Conservation (phyloP, 2,888 invertebrate species). For the Apotomis capreana region DNA sequence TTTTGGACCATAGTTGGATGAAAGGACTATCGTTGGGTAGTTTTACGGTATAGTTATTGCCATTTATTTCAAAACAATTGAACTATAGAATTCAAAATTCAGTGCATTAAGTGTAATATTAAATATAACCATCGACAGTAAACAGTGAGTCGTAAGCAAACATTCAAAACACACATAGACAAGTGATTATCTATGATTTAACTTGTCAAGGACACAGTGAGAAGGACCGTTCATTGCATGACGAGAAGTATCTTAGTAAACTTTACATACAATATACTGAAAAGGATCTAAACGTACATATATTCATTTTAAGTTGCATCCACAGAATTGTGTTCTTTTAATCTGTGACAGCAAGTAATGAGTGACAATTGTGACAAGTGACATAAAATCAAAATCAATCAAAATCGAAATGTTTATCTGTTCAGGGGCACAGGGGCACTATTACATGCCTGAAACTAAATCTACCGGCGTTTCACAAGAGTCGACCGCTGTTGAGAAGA, state of each 20-base stretch:
- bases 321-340: not conserved
- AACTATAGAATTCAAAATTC: not conserved
- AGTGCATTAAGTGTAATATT: constrained; percentile 15
- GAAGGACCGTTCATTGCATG: constrained; percentile 1
- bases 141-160: constrained; percentile 30
- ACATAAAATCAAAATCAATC: not conserved
- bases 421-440: too few species aligned
- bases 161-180: constrained; percentile 14
- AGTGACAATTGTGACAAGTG: not conserved
- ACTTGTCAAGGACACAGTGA: constrained; percentile 34
- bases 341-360: not conserved
- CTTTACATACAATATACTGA: not conserved
- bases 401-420: too few species aligned
- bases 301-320: too few species aligned
- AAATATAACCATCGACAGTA: constrained; percentile 21
- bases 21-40: too few species aligned
- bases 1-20: too few species aligned
- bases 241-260: constrained; percentile 15
- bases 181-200: not conserved
- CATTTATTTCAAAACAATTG: not conserved
- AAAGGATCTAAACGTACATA: not conserved
- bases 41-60: constrained; percentile 4
- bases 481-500: too few species aligned
- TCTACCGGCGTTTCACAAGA: too few species aligned
- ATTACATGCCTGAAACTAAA: too few species aligned